Conservation (phyloP, 2,888 invertebrate species). For the Oscheius onirici region DNA sequence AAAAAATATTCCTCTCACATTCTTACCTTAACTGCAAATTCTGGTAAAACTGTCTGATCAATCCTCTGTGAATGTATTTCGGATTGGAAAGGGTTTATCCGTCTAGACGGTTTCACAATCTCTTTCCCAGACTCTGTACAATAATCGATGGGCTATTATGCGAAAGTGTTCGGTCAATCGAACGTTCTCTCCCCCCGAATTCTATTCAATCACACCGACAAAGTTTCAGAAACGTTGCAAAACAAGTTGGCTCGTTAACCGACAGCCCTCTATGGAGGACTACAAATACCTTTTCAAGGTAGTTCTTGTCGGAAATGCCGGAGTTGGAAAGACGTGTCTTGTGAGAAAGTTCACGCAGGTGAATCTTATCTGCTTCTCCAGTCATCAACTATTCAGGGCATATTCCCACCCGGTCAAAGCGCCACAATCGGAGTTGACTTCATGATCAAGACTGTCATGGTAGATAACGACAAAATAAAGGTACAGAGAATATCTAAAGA, state of each 20-base stretch:
- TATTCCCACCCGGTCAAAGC: conserved; percentile 97
- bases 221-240: neutral
- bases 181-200: neutral
- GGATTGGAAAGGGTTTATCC: no score
- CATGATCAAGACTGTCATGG: conserved; percentile 98
- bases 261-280: conserved; percentile 79
- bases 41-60: no score
- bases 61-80: no score
- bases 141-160: neutral
- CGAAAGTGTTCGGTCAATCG: conserved; percentile 4
- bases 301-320: conserved; percentile 95
- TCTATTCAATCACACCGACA: neutral
- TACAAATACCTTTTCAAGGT: conserved; percentile 99
- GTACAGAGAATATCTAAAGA: no score
- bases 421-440: conserved; percentile 99
- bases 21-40: no score
- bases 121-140: neutral
- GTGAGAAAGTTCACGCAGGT: conserved; percentile 93
- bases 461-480: conserved; percentile 77
- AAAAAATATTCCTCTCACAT: neutral
- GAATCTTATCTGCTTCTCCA: neutral
- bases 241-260: neutral
- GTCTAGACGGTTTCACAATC: neutral
- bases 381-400: conserved; percentile 77
- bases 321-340: conserved; percentile 96